Evolutionary conservation across 2,888 invertebrate genomes (phyloP), one percentile per base, ranked within the genome.

Genomic region (Rotaria sp.): DNA sequence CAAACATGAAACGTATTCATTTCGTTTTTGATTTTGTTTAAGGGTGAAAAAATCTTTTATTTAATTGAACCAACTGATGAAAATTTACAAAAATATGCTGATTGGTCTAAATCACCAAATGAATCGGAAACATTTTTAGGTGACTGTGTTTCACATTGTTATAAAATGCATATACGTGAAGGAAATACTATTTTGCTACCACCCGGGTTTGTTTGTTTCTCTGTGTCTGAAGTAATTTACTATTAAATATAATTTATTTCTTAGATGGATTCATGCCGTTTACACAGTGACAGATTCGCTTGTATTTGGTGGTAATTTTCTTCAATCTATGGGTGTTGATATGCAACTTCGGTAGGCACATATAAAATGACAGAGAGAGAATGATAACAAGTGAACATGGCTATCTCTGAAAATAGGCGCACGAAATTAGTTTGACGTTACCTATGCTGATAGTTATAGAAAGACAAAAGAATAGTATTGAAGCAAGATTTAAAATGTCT

Each of bases 11-110:
- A 21, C 10, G 13, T 50, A 41, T 41, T 5, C 41, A 8, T 41
- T 5, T 50, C 13, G 10, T 13, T 35, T 38, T 18, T 55, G 84
- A 24, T 80, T 67, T 85, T 85, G 85, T 88, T 89, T 13, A 90
- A 94, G 94, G 96, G 96, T n/a, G 95, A 96, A 88, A 97, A 98
- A 92, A 94, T 98, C 1, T 99, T 99, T 91, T 99, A 97, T 94
- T 92, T 99, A 80, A 92, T 93, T 55, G 91, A 90, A 87, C 93
- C 93, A 13, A 93, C 93, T 0, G 90, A 90, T 41, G 91, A 91
- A 52, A 93, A 93, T 89, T 89, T 93, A 86, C 89, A 90, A 13
- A 88, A 92, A 50, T 93, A 93, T 89, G 92, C 93, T 88, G 90
- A 91, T 18, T 93, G 93, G 93, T 91, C 92, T 89, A 90, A 90